phyloP scores from a whole-genome alignment of 2,113 vertebrate genomes.

The Chloebia gouldiae region DNA sequence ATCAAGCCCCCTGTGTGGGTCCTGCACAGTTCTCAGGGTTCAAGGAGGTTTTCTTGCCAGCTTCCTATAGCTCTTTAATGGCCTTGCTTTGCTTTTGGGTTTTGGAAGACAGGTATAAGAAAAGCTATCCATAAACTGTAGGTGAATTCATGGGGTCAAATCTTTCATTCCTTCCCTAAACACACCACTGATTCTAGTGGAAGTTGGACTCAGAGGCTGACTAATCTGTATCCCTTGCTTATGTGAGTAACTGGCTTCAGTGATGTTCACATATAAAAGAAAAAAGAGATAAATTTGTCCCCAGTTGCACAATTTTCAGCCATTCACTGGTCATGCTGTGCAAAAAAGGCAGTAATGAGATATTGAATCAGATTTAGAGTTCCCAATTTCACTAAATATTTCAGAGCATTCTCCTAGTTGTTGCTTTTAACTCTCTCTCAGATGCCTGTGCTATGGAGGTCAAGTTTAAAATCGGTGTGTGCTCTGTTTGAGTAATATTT shows the following conservation, averaged over 20 bases:
- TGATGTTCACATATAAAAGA: not conserved
- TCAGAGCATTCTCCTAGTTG: not conserved
- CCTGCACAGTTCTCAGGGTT: not conserved
- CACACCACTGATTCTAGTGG: not conserved
- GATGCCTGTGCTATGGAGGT: not conserved
- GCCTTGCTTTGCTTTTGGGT: not conserved
- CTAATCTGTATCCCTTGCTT: not conserved
- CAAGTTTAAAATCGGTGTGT: constrained; percentile 32
- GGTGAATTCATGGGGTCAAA: not conserved
- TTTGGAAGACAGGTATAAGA: not conserved
- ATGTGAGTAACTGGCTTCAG: not conserved
- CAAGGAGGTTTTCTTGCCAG: not conserved
- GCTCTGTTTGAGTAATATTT: constrained; percentile 45
- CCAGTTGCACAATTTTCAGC: not conserved
- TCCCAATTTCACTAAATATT: constrained; percentile 42
- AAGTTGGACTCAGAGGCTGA: not conserved
- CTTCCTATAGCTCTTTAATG: not conserved
- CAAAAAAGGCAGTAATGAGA: not conserved
- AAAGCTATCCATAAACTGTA: not conserved
- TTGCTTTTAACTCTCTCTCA: constrained; percentile 9
- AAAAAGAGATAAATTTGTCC: not conserved
- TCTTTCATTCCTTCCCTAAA: not conserved
- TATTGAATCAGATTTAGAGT: constrained; percentile 16
- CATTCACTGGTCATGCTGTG: not conserved
- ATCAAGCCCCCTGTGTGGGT: not conserved